phyloP scores from a whole-genome alignment of 1,140 invertebrate species.

The Pogonus chalceus region DNA sequence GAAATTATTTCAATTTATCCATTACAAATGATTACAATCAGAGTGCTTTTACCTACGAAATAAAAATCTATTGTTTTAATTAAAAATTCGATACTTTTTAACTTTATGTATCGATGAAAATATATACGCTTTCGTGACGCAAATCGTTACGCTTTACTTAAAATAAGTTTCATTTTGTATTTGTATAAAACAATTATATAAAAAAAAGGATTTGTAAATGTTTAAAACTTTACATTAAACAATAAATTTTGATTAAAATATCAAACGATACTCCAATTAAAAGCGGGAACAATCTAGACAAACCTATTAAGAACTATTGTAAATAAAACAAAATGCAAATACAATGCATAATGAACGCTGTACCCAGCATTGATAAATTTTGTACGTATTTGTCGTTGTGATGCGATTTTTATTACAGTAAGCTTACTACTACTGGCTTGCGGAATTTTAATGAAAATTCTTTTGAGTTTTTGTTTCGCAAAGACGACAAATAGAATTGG shows the following conservation, averaged over 20 bases:
- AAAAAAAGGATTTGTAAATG: neutral
- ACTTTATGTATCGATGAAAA: neutral
- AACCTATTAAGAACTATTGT: neutral
- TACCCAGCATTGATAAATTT: neutral
- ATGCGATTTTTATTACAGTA: neutral
- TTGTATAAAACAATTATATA: neutral
- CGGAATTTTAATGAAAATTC: constrained; percentile 6
- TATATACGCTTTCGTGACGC: neutral
- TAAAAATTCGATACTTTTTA: neutral
- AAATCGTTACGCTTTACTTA: no score
- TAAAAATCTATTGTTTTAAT: neutral
- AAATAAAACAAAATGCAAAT: neutral
- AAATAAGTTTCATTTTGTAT: neutral
- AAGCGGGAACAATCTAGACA: no score
- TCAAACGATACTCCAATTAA: no score
- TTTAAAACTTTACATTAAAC: neutral
- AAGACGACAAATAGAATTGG: neutral
- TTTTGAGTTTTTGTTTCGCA: neutral
- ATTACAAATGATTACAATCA: no score
- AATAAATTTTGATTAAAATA: neutral
- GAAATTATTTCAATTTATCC: neutral
- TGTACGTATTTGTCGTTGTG: neutral
- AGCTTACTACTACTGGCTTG: neutral
- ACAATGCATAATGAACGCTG: neutral
- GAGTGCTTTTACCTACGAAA: neutral